Conservation (phyloP, 2,888 invertebrate species). For the Plagodis dolabraria region DNA sequence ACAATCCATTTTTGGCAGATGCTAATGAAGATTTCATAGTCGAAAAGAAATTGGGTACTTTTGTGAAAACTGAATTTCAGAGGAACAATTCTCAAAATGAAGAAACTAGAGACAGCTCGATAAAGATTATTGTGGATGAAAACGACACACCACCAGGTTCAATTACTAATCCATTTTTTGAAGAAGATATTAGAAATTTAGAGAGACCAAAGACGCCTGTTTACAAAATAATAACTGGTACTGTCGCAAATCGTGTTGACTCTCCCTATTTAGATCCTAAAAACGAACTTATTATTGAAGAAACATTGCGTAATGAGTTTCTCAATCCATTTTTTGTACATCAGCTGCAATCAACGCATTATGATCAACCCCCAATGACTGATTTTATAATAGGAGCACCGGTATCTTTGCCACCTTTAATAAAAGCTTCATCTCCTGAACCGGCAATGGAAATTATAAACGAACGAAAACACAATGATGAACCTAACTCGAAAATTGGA, state of each 20-base stretch:
- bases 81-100: slow-evolving; percentile 71
- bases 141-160: slow-evolving; percentile 39
- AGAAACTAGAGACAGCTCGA: slow-evolving; percentile 56
- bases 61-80: slow-evolving; percentile 70
- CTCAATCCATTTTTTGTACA: slow-evolving; percentile 71
- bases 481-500: slow-evolving; percentile 25
- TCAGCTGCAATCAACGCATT: slow-evolving; percentile 50
- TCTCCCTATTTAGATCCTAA: slow-evolving; percentile 57
- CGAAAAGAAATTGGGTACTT: slow-evolving; percentile 63
- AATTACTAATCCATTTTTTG: slow-evolving; percentile 60
- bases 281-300: slow-evolving; percentile 46
- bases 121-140: slow-evolving; percentile 60
- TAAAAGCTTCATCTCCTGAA: slow-evolving; percentile 64
- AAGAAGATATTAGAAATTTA: slow-evolving; percentile 46
- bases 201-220: slow-evolving; percentile 74
- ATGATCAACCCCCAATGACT: slow-evolving; percentile 53
- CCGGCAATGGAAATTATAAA: slow-evolving; percentile 59
- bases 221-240: slow-evolving; percentile 70
- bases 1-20: slow-evolving; percentile 67
- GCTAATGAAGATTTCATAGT: slow-evolving; percentile 54
- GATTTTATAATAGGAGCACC: slow-evolving; percentile 82
- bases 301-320: slow-evolving; percentile 62
- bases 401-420: slow-evolving; percentile 73
- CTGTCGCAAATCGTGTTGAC: slow-evolving; percentile 55
- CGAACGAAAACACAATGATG: slow-evolving; percentile 5